A percentile compares a stretch with the other conserved stretches of the same genome.
Evolutionary conservation across 2,797 vertebrate genomes (phyloP).

Genomic region (Cephalopachus bancanus): DNA sequence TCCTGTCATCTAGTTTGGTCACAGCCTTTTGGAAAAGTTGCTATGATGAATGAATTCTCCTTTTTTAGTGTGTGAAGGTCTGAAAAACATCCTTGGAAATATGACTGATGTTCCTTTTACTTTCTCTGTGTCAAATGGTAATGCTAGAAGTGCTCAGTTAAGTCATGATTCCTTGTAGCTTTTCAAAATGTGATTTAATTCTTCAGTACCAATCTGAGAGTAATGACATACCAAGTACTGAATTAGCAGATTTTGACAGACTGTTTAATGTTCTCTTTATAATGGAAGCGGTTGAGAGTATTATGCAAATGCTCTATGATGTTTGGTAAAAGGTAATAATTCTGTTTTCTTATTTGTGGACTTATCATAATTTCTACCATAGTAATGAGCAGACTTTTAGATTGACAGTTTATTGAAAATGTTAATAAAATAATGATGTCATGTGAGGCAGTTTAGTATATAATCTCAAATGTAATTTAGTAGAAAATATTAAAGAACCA

Average conservation of each 20-base stretch:
- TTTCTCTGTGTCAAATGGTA: constrained; percentile 31
- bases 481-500: constrained; percentile 75
- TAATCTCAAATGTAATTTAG: constrained; percentile 81
- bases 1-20: not conserved
- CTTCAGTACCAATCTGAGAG: constrained; percentile 57
- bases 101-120: not conserved
- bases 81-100: not conserved
- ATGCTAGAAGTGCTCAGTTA: constrained; percentile 39
- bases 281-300: constrained; percentile 72
- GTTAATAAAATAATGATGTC: constrained; percentile 80
- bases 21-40: constrained; percentile 9
- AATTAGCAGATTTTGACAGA: constrained; percentile 70
- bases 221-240: constrained; percentile 60
- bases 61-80: not conserved
- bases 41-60: not conserved
- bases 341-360: constrained; percentile 76
- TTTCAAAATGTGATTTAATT: constrained; percentile 63
- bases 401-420: constrained; percentile 81
- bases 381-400: constrained; percentile 71
- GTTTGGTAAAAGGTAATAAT: constrained; percentile 76
- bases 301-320: constrained; percentile 71
- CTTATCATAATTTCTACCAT: constrained; percentile 67
- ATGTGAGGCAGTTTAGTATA: constrained; percentile 64
- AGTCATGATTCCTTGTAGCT: constrained; percentile 53
- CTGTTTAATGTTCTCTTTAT: constrained; percentile 66